These are phyloP conservation scores for Chironomus tepperi DNA, from an alignment of 1,140 invertebrate species.

Conservation along the genomic window DNA sequence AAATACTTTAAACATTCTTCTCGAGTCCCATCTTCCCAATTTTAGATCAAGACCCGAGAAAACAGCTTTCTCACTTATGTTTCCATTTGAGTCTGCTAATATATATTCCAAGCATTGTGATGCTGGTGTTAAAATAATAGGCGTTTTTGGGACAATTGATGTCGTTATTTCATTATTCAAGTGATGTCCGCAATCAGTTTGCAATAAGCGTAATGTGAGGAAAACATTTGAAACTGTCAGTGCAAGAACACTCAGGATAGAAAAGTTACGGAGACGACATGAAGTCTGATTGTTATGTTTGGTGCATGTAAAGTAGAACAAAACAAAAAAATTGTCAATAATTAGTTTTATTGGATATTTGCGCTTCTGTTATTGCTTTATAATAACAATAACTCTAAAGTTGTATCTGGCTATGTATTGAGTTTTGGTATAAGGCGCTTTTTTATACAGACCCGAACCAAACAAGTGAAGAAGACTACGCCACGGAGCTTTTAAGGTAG, in stretches of 20 bases:
- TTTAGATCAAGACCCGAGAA: conserved; percentile 51
- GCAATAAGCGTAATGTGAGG: neutral
- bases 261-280: conserved; percentile 17
- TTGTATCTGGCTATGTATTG: no score
- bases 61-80: conserved; percentile 29
- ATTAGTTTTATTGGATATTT: neutral
- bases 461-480: no score
- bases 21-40: conserved; percentile 62
- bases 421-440: no score
- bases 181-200: neutral
- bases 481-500: no score
- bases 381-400: no score
- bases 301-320: neutral
- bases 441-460: no score
- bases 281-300: neutral
- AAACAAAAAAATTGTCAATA: no score
- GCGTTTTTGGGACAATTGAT: neutral
- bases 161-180: neutral
- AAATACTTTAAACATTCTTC: conserved; percentile 57
- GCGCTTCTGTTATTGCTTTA: neutral
- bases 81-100: neutral
- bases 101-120: neutral
- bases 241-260: neutral
- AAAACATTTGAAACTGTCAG: conserved; percentile 16
- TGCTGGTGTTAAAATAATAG: neutral